Percentiles rank a stretch among this genome's conserved stretches.
phyloP scores from a whole-genome alignment of 2,888 invertebrate genomes.

The Cecidostiba fungosa region DNA sequence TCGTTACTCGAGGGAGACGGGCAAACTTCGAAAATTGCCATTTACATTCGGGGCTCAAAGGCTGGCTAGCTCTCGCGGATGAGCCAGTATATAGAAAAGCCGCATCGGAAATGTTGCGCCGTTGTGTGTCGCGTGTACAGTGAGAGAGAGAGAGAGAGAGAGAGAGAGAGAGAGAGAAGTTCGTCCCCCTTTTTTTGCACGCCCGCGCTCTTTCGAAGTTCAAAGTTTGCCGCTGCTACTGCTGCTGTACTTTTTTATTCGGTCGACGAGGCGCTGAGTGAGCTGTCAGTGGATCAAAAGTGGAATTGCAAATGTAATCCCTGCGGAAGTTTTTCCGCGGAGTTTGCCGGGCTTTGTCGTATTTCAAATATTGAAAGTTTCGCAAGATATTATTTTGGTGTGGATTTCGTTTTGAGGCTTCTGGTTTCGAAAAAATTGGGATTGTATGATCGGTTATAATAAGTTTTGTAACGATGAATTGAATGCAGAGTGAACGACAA shows the following conservation, averaged over 20 bases:
- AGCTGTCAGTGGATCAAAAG: constrained; percentile 29
- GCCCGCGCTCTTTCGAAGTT: constrained; percentile 1
- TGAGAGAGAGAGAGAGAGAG: background rate
- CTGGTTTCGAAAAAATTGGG: background rate
- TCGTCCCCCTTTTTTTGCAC: background rate
- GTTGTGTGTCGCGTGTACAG: background rate
- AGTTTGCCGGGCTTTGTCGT: background rate
- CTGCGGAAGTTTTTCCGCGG: background rate
- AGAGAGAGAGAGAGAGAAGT: background rate
- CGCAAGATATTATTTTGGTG: background rate
- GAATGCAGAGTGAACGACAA: background rate
- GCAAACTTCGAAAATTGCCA: constrained; percentile 59
- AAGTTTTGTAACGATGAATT: background rate
- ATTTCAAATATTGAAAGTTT: constrained; percentile 65
- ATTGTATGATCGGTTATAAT: background rate
- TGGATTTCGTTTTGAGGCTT: background rate
- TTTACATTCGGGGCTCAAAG: constrained; percentile 51
- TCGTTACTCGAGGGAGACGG: constrained; percentile 29
- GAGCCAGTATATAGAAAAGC: constrained; percentile 26
- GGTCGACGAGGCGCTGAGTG: background rate
- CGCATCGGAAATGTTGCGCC: constrained; percentile 38
- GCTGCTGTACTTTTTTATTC: background rate
- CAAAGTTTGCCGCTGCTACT: constrained; percentile 4
- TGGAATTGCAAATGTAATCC: constrained; percentile 43
- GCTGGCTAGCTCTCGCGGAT: background rate